Conservation (phyloP, 2,888 invertebrate species). For the Netelia virgata region DNA sequence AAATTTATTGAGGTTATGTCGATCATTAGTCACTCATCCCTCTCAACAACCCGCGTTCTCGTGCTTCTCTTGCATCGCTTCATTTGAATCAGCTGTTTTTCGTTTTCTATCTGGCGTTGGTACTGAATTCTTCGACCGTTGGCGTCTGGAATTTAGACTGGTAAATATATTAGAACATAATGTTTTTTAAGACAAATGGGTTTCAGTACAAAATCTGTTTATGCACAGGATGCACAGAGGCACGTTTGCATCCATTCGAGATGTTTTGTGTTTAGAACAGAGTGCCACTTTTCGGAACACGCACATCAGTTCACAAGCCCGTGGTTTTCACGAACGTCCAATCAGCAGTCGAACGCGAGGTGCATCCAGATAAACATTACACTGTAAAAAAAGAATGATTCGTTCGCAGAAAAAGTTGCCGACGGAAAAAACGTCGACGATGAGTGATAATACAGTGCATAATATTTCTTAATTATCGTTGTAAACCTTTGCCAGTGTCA, state of each 20-base stretch:
- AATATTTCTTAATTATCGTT: neutral
- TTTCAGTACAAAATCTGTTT: too few species aligned
- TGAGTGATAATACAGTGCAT: neutral
- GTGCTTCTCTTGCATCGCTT: neutral
- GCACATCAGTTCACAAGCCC: too few species aligned
- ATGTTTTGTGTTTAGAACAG: too few species aligned
- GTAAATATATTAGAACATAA: neutral
- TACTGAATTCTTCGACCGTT: neutral
- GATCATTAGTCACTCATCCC: neutral
- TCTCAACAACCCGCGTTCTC: too few species aligned
- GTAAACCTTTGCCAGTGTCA: neutral
- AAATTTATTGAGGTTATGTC: neutral
- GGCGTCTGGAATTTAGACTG: neutral
- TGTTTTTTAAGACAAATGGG: too few species aligned
- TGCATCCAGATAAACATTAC: too few species aligned
- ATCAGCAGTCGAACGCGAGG: too few species aligned
- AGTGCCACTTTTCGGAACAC: too few species aligned
- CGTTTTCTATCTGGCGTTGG: neutral
- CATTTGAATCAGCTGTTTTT: neutral
- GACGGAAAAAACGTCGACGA: neutral
- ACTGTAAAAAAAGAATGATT: neutral
- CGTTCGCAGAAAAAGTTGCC: neutral
- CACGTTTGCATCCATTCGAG: too few species aligned
- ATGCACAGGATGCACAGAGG: too few species aligned
- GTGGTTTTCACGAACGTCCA: too few species aligned